These are phyloP conservation scores for Drosophila antonietae DNA, from an alignment of 2,888 invertebrate genomes.

Conservation along the genomic window DNA sequence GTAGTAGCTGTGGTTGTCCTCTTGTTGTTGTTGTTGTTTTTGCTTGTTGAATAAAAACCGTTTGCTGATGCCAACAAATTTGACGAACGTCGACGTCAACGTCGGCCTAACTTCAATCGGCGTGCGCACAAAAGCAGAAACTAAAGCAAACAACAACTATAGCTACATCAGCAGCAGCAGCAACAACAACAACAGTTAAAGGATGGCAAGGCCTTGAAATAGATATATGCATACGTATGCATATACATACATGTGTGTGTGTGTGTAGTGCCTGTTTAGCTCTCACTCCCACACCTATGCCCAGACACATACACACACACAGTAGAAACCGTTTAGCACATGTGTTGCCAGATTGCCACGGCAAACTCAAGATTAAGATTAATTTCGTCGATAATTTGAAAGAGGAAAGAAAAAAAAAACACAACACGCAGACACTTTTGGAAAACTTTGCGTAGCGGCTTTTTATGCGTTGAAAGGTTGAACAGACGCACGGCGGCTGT, in stretches of 20 bases:
- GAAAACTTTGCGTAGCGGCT: conserved; percentile 47
- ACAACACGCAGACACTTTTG: conserved; percentile 27
- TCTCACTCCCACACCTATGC: conserved; percentile 26
- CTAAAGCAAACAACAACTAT: conserved; percentile 46
- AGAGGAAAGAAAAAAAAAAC: conserved; percentile 29
- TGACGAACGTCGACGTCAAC: conserved; percentile 75
- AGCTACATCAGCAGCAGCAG: conserved; percentile 14
- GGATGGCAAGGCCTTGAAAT: conserved; percentile 69
- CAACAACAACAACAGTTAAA: conserved; percentile 60
- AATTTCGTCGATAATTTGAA: conserved; percentile 72
- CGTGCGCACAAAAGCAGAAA: conserved; percentile 58
- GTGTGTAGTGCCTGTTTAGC: neutral
- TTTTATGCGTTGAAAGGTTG: conserved; percentile 72
- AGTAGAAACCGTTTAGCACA: conserved; percentile 63
- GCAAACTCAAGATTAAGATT: conserved; percentile 76
- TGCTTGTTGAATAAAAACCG: conserved; percentile 57
- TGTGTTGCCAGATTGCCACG: conserved; percentile 61
- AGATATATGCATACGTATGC: conserved; percentile 35
- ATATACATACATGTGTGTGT: too few species aligned
- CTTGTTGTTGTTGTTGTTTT: conserved; percentile 10
- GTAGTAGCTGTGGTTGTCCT: conserved; percentile 43
- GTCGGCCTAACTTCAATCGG: conserved; percentile 82
- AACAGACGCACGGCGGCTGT: conserved; percentile 51
- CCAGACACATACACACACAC: conserved; percentile 23
- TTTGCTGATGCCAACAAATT: conserved; percentile 79